Evolutionary conservation across 1,140 invertebrate genomes (phyloP), one percentile per base, ranked within the genome.

Genomic region (Hypothenemus hampei): DNA sequence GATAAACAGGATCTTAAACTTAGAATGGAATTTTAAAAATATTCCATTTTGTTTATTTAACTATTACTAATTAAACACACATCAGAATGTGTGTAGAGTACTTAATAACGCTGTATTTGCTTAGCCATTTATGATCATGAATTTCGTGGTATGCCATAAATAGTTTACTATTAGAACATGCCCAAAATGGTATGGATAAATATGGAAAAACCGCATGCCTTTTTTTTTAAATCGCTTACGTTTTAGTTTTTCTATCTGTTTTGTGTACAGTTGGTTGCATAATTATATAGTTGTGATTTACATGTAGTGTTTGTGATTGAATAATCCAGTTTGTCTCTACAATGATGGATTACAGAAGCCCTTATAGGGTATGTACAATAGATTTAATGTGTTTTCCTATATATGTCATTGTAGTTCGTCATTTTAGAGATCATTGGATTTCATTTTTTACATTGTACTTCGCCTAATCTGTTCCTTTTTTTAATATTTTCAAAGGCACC

Each of bases 181-280:
- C n/a, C n/a, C n/a, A n/a, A n/a, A 19, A 33, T 3, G 29, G 46
- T 48, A 20, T 5, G 15, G 16, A 24, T 35, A 4, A 5, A 23
- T 8, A 13, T n/a, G n/a, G n/a, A n/a, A n/a, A n/a, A n/a, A n/a
- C n/a, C n/a, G n/a, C n/a, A n/a, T n/a, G n/a, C n/a, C n/a, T n/a
- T n/a, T n/a, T n/a, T n/a, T n/a, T n/a, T n/a, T n/a, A n/a, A n/a
- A n/a, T n/a, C n/a, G n/a, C n/a, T n/a, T n/a, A n/a, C n/a, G n/a
- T n/a, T n/a, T n/a, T n/a, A n/a, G n/a, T n/a, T n/a, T n/a, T n/a
- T n/a, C n/a, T n/a, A n/a, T n/a, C n/a, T n/a, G n/a, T n/a, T n/a
- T n/a, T n/a, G n/a, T 36, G 31, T 37, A 36, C 21, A 44, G 3
- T 44, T 44, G 24, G 41, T 44, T 44, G 41, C 41, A 24, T 44